Evolutionary conservation across 2,888 invertebrate genomes (phyloP).

Genomic region (Scrobipalpa atriplicella): DNA sequence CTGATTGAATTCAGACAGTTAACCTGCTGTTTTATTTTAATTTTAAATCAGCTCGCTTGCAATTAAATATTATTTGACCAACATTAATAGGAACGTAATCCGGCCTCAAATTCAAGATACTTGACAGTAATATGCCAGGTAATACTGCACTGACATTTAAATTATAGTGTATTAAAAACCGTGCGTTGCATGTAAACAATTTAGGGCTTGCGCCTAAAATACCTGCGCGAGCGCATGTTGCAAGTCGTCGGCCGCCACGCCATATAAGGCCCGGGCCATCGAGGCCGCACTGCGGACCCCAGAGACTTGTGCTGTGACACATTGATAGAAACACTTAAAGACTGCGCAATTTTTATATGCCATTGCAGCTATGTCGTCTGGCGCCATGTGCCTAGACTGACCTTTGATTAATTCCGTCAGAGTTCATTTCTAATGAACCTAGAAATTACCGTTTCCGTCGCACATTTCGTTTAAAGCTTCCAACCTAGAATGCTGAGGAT

Average conservation of each 20-base stretch:
- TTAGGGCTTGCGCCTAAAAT: conserved; percentile 68
- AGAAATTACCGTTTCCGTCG: neutral
- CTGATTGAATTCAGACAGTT: neutral
- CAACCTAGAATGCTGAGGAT: neutral
- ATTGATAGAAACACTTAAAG: conserved; percentile 29
- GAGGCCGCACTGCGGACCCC: conserved; percentile 56
- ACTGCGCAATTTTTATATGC: conserved; percentile 12
- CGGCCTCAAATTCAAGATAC: neutral
- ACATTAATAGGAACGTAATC: neutral
- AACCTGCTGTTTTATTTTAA: neutral
- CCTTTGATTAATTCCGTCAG: neutral
- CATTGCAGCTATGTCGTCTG: neutral
- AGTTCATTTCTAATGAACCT: neutral
- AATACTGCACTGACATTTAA: conserved; percentile 33
- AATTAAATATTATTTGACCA: neutral
- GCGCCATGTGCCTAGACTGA: neutral
- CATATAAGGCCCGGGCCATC: conserved; percentile 66
- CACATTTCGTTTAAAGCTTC: neutral
- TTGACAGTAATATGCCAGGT: neutral
- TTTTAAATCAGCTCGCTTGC: neutral
- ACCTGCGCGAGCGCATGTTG: conserved; percentile 59
- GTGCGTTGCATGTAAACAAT: conserved; percentile 59
- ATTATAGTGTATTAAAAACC: conserved; percentile 32
- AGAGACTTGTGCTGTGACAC: conserved; percentile 21
- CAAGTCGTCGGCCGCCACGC: conserved; percentile 64